Conservation (phyloP, 2,888 invertebrate species). For the Machimus rusticus region DNA sequence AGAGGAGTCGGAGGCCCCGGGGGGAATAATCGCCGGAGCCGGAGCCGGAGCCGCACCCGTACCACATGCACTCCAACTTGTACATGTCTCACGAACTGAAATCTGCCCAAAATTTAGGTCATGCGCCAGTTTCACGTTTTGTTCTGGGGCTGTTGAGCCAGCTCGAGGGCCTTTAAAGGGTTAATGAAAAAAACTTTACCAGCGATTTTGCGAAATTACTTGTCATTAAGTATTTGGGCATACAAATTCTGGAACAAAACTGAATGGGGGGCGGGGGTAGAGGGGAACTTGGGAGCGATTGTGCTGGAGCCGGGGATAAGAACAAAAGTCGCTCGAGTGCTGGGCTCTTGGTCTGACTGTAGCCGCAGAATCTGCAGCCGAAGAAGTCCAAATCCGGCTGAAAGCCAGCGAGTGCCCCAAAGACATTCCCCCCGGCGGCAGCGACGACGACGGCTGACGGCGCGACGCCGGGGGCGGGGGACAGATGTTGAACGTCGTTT, state of each 20-base stretch:
- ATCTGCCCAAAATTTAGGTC: not conserved
- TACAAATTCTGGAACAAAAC: not conserved
- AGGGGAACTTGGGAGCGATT: not conserved
- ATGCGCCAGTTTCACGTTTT: not conserved
- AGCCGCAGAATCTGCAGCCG: not conserved
- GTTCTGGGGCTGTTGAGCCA: not conserved
- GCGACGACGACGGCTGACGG: too few species aligned
- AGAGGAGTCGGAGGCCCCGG: not conserved
- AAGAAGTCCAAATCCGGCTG: not conserved
- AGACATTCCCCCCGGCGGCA: not conserved
- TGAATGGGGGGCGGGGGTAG: not conserved
- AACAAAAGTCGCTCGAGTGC: not conserved
- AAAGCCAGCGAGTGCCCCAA: not conserved
- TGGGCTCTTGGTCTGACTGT: not conserved
- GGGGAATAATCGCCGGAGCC: not conserved
- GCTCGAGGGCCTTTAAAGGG: conserved; percentile 1
- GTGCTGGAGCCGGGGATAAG: not conserved
- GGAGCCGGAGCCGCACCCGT: not conserved
- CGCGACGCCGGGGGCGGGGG: not conserved
- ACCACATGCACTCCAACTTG: not conserved
- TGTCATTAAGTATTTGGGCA: conserved; percentile 16
- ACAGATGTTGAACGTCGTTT: not conserved
- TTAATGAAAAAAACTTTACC: not conserved
- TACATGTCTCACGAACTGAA: not conserved
- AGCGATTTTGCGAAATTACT: conserved; percentile 3